Evolutionary conservation across 2,113 vertebrate genomes (phyloP), one percentile per base, ranked within the genome.

Genomic region (Gymnorhina tibicen): DNA sequence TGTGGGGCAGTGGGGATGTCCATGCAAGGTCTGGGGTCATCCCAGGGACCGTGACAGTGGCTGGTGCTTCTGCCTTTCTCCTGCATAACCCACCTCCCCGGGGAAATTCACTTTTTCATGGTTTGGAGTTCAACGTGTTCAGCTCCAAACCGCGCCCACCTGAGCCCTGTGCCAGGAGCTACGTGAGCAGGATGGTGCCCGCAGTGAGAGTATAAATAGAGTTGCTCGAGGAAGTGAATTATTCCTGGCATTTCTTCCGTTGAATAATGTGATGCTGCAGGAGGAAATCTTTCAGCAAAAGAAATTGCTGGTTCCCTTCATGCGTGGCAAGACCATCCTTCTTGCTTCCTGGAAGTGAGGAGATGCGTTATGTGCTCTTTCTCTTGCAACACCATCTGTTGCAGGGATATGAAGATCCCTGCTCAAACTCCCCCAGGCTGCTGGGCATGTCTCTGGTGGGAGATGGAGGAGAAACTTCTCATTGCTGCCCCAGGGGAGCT

Each of bases 281-380:
- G 85, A 92, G 91, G 93, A 81, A 75, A 81, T 93, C 91, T 95
- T 67, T 75, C 76, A 89, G 95, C 44, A 16, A 8, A 87, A 96
- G 92, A 47, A 96, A 96, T 95, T 5, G 2, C 79, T 9, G 1
- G 20, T 70, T 97, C 95, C 91, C 85, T 96, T 86, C 28, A 2
- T 97, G 97, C 92, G 23, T 93, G 91, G 94, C 81, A 78, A 73
- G 78, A 24, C 7, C 91, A 78, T 96, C 83, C 58, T 53, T 95
- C 91, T 95, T 88, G 66, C 67, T 97, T 96, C 92, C 95, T 94
- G 69, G 92, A 95, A 69, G 72, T 52, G 94, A 68, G 89, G 95
- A 84, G 77, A 46, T 80, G 80, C 58, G 9, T 69, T 88, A 17
- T 5, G 18, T 42, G 64, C 90, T 87, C 78, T 32, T 76, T 53